Conservation (phyloP, 2,888 invertebrate species). For the Drosophila limbata region DNA sequence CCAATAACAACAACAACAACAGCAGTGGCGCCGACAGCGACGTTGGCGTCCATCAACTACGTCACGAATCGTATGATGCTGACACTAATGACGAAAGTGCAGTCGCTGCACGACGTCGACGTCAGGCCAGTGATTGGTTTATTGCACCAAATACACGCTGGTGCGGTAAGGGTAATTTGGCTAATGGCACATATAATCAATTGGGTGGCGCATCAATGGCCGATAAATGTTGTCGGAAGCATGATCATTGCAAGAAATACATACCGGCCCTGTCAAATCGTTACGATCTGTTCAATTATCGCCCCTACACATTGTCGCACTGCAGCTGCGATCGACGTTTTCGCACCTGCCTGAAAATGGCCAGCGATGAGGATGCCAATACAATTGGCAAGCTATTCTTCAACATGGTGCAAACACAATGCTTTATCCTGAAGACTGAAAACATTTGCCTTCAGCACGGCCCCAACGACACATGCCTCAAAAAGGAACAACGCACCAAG, state of each 20-base stretch:
- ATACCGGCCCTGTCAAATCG: slow-evolving; percentile 93
- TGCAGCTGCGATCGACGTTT: slow-evolving; percentile 96
- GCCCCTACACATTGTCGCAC: slow-evolving; percentile 95
- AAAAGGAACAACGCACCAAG: slow-evolving; percentile 89
- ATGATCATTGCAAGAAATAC: slow-evolving; percentile 94
- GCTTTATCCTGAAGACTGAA: slow-evolving; percentile 93
- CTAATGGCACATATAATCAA: slow-evolving; percentile 90
- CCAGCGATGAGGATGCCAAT: slow-evolving; percentile 93
- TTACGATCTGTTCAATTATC: slow-evolving; percentile 95
- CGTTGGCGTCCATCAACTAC: slow-evolving; percentile 31
- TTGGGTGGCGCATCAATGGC: slow-evolving; percentile 93
- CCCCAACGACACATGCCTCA: slow-evolving; percentile 88
- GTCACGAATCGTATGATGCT: slow-evolving; percentile 74
- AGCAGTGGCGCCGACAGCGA: slow-evolving; percentile 59
- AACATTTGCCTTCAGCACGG: slow-evolving; percentile 91
- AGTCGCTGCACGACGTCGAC: slow-evolving; percentile 11
- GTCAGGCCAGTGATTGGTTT: slow-evolving; percentile 87
- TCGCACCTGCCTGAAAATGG: slow-evolving; percentile 95
- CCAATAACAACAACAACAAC: slow-evolving; percentile 5
- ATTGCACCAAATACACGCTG: slow-evolving; percentile 96
- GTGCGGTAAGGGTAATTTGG: slow-evolving; percentile 96
- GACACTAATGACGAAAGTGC: slow-evolving; percentile 58
- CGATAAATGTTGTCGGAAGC: slow-evolving; percentile 94
- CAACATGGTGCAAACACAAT: slow-evolving; percentile 97
- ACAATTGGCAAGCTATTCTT: slow-evolving; percentile 97